Base-by-base conservation (phyloP, 2,888 invertebrate genomes). In the Smittia aterrima region DNA sequence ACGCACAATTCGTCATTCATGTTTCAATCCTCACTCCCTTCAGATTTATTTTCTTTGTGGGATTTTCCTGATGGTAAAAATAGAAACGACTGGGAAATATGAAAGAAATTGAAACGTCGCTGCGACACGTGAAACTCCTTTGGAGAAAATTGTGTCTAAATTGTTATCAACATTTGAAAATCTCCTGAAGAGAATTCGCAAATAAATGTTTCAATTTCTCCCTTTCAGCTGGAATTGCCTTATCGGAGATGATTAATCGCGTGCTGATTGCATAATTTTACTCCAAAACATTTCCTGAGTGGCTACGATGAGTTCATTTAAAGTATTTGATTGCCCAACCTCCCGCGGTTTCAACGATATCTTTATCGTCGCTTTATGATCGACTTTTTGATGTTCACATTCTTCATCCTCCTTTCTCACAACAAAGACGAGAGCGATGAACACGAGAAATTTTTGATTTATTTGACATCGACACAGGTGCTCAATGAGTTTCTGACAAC, bases 101-200 rank as follows among this genome's bases (percentile, higher is more conserved):
- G 7, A 47, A 47, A 47, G 47, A 47, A n/a, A 7, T 3, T 4
- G 58, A 58, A 18, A 4, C 18, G n/a, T 4, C 22, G 58, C 58
- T 58, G 58, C n/a, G 58, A 22, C 58, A 58, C 58, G 58, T 58
- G 58, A 22, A 58, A 58, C 1, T 58, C 58, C n/a, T 1, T 47
- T 13, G 22, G 18, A 22, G 22, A 58, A 58, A 58, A 58, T 47
- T 47, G 13, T 11, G 6, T 38, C 38, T 38, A 7, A 7, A 7
- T 38, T 38, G 38, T 11, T 38, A 47, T 47, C 16, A 16, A 47
- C 4, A 38, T 11, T 38, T 38, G 38, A 38, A 11, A n/a, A n/a
- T n/a, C n/a, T n/a, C n/a, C n/a, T n/a, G n/a, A n/a, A n/a, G n/a
- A n/a, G 32, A 32, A 32, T 32, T 32, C 32, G 32, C 32, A 9